A percentile compares a stretch with the other conserved stretches of the same genome.
These are phyloP conservation scores for Adineta ricciae DNA, from an alignment of 2,888 invertebrate species.

Conservation along the genomic window DNA sequence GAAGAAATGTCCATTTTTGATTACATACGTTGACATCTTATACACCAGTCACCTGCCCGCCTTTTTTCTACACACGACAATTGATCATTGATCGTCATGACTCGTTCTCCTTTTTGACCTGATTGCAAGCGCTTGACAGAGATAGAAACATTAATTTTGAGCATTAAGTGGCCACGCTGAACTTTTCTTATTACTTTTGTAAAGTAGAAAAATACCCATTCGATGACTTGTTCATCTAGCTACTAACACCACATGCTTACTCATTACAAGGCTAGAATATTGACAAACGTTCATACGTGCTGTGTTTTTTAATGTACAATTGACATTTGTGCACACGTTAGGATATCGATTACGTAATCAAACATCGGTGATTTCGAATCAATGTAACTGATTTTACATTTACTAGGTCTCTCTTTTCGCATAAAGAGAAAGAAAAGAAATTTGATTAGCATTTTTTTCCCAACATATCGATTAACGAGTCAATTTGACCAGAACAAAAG, in stretches of 20 bases:
- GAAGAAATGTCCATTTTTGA: not conserved
- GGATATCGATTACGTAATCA: not conserved
- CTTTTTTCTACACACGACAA: not conserved
- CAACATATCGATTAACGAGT: not conserved
- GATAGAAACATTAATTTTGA: not conserved
- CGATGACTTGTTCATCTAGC: not conserved
- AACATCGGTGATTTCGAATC: not conserved
- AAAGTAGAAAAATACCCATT: not conserved
- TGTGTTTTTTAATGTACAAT: not conserved
- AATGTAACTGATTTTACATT: not conserved
- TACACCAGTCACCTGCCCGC: not conserved
- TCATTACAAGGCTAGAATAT: not conserved
- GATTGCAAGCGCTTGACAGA: not conserved
- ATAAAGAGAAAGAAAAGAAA: not conserved
- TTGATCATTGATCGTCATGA: not conserved
- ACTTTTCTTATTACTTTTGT: not conserved
- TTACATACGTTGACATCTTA: not conserved
- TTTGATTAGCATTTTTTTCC: not conserved
- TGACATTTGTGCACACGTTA: conserved; percentile 16
- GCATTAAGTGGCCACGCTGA: not conserved
- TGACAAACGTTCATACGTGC: conserved; percentile 1
- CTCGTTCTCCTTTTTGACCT: not conserved
- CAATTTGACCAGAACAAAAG: conserved; percentile 5
- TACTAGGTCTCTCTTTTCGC: not conserved
- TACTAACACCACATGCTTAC: not conserved